Percentiles rank a stretch among this genome's conserved stretches.
phyloP scores from a whole-genome alignment of 1,140 invertebrate species.

The Sycophaga agraensis region DNA sequence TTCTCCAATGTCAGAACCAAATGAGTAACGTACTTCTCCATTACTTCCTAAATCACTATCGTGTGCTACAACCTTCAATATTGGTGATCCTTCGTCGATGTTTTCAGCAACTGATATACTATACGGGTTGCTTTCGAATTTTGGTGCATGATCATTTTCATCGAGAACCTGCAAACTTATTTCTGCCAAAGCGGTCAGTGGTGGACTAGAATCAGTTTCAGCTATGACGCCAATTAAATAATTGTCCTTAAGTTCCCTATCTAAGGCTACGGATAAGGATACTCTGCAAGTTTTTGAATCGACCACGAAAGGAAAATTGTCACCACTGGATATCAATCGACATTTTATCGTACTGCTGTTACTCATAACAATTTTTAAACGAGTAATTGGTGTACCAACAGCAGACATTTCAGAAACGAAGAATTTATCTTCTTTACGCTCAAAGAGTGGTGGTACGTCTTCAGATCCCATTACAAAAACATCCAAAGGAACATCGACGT shows the following conservation, averaged over 20 bases:
- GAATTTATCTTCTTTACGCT: slow-evolving; percentile 71
- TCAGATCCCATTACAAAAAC: slow-evolving; percentile 73
- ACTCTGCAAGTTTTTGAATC: slow-evolving; percentile 75
- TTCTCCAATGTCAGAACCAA: slow-evolving; percentile 64
- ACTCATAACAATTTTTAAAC: slow-evolving; percentile 64
- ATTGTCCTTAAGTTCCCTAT: slow-evolving; percentile 72
- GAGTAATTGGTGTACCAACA: slow-evolving; percentile 67
- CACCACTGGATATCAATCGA: slow-evolving; percentile 67
- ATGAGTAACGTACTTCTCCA: slow-evolving; percentile 79
- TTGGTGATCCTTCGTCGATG: slow-evolving; percentile 72
- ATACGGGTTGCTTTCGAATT: slow-evolving; percentile 84
- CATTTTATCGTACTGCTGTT: slow-evolving; percentile 65
- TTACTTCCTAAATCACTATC: slow-evolving; percentile 83
- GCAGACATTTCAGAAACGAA: slow-evolving; percentile 78
- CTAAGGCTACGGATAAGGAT: slow-evolving; percentile 69
- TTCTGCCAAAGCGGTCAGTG: slow-evolving; percentile 71
- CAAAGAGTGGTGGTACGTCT: slow-evolving; percentile 72
- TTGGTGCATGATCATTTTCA: slow-evolving; percentile 87
- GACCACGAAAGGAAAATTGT: slow-evolving; percentile 70
- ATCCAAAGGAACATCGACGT: slow-evolving; percentile 78
- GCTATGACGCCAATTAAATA: slow-evolving; percentile 80
- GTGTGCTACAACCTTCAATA: slow-evolving; percentile 78
- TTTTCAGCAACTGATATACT: slow-evolving; percentile 78
- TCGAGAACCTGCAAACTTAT: slow-evolving; percentile 81
- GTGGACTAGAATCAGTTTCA: slow-evolving; percentile 76